Conservation (phyloP, 2,888 invertebrate genomes). For the Resseliella maxima region DNA sequence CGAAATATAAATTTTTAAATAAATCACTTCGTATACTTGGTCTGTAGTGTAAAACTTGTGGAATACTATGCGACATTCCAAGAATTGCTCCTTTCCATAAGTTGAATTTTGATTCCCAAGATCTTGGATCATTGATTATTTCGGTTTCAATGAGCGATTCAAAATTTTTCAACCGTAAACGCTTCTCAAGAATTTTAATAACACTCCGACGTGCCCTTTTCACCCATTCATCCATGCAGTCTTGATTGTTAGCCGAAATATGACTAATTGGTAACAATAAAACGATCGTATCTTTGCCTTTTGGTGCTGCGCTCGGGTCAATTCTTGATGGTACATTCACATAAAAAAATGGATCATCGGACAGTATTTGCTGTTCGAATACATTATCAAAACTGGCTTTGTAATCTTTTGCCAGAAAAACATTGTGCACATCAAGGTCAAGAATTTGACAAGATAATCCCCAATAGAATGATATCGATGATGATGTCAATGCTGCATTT, state of each 20-base stretch:
- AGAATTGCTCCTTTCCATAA: constrained; percentile 56
- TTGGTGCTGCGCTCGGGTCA: constrained; percentile 17
- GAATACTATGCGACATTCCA: constrained; percentile 49
- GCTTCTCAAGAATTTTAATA: not conserved
- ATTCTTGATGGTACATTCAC: constrained; percentile 54
- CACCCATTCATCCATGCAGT: constrained; percentile 39
- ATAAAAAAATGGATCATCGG: constrained; percentile 56
- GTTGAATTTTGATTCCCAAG: constrained; percentile 51
- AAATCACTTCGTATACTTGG: not conserved
- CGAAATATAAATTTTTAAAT: constrained; percentile 56
- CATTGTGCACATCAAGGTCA: constrained; percentile 55
- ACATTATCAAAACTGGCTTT: constrained; percentile 53
- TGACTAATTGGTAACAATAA: constrained; percentile 38
- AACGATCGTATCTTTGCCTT: constrained; percentile 54
- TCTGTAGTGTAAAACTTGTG: constrained; percentile 14
- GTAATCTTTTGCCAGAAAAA: constrained; percentile 49
- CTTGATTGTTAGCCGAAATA: constrained; percentile 17
- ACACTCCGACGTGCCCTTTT: not conserved
- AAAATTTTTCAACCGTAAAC: not conserved
- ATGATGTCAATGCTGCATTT: constrained; percentile 44
- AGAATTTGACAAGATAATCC: constrained; percentile 6
- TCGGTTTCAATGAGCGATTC: constrained; percentile 48
- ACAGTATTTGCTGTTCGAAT: constrained; percentile 34
- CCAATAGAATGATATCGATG: constrained; percentile 56
- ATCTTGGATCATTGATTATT: constrained; percentile 52